phyloP scores from a whole-genome alignment of 2,113 vertebrate genomes.

The Anguilla rostrata region DNA sequence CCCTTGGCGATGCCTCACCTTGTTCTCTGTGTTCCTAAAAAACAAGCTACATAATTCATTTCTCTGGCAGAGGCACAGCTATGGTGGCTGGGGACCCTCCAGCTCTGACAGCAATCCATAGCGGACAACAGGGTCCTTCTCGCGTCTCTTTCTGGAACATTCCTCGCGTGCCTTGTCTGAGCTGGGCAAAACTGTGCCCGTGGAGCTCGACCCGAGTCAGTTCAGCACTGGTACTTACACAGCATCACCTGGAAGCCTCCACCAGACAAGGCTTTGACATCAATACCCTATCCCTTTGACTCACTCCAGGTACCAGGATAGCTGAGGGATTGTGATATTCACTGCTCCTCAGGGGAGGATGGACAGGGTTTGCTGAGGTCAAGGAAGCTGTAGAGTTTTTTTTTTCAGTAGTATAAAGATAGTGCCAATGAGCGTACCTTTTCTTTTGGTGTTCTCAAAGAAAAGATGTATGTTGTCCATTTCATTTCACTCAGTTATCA shows the following conservation, averaged over 20 bases:
- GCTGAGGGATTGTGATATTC: neutral
- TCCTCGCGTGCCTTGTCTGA: neutral
- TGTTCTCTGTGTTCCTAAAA: conserved; percentile 13
- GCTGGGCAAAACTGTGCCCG: neutral
- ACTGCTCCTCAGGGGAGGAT: neutral
- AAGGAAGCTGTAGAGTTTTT: neutral
- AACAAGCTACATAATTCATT: conserved; percentile 16
- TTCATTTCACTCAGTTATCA: neutral
- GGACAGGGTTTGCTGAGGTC: neutral
- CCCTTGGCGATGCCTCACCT: neutral
- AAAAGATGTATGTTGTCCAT: neutral
- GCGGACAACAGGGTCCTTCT: neutral
- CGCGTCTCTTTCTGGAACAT: neutral
- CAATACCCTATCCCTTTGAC: neutral
- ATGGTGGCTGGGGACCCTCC: neutral
- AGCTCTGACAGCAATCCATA: neutral
- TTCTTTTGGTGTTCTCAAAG: neutral
- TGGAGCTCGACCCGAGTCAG: neutral
- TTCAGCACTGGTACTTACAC: neutral
- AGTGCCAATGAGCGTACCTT: neutral
- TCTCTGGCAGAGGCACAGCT: neutral
- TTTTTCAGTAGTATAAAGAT: neutral
- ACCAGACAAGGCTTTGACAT: neutral
- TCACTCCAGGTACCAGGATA: neutral
- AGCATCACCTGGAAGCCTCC: neutral